Conservation (phyloP, 2,797 vertebrate genomes). For the Smutsia temminckii region DNA sequence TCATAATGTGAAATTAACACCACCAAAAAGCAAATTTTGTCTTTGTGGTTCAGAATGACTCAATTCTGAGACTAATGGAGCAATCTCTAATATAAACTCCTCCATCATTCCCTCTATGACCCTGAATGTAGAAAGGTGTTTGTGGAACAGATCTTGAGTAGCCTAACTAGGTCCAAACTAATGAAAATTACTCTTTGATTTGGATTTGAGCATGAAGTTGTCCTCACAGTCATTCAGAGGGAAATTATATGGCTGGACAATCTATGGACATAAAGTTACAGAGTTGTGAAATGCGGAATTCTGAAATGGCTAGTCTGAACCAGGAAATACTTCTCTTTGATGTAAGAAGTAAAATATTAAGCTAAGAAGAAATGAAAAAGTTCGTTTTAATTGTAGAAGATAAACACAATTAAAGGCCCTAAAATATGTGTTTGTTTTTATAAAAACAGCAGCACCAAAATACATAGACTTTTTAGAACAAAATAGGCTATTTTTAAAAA, state of each 20-base stretch:
- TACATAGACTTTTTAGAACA: neutral
- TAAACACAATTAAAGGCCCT: neutral
- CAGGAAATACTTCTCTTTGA: neutral
- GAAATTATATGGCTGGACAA: neutral
- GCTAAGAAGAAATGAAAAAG: neutral
- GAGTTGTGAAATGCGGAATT: neutral
- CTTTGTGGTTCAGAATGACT: neutral
- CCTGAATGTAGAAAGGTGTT: neutral
- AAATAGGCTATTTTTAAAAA: neutral
- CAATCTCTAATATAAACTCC: neutral
- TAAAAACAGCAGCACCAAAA: neutral
- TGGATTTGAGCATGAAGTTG: neutral
- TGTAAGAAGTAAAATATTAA: neutral
- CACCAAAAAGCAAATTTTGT: neutral
- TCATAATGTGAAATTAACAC: neutral
- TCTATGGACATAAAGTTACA: neutral
- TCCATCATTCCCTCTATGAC: neutral
- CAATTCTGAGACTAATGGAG: neutral
- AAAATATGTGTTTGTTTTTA: neutral
- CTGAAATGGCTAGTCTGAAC: neutral
- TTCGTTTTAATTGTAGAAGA: neutral
- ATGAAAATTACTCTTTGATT: neutral
- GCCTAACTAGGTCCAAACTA: neutral
- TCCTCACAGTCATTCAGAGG: neutral
- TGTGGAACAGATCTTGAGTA: neutral